Conservation (phyloP, 2,113 vertebrate species). For the Rhabdomys dilectus region DNA sequence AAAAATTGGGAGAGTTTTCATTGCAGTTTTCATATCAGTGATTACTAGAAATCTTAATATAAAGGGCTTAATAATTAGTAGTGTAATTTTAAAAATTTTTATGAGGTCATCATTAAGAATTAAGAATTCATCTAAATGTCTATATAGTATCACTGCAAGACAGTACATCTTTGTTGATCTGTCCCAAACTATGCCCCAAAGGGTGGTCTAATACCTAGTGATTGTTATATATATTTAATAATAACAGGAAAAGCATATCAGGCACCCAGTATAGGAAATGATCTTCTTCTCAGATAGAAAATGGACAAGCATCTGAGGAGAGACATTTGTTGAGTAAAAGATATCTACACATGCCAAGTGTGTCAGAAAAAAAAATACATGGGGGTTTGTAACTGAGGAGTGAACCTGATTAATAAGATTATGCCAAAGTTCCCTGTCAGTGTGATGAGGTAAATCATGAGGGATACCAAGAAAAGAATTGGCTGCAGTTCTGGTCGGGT, state of each 20-base stretch:
- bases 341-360: slow-evolving; percentile 84
- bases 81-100: no score
- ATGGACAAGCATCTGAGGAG: slow-evolving; percentile 82
- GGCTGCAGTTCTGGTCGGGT: slow-evolving; percentile 26
- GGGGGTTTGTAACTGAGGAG: slow-evolving; percentile 78
- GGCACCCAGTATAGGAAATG: slow-evolving; percentile 80
- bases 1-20: no score
- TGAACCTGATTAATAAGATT: slow-evolving; percentile 76
- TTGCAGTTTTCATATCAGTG: no score
- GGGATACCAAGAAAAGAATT: slow-evolving; percentile 56
- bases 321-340: slow-evolving; percentile 84
- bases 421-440: slow-evolving; percentile 79
- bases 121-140: no score
- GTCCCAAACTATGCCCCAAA: no score
- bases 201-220: no score
- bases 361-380: slow-evolving; percentile 84
- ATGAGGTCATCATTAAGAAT: no score
- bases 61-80: no score
- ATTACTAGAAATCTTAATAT: no score
- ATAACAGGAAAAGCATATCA: neutral
- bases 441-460: slow-evolving; percentile 79
- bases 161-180: no score
- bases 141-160: no score
- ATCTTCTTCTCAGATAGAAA: slow-evolving; percentile 75
- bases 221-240: no score